These are phyloP conservation scores for Sternotherus odoratus DNA, from an alignment of 2,797 vertebrate species.

Conservation along the genomic window DNA sequence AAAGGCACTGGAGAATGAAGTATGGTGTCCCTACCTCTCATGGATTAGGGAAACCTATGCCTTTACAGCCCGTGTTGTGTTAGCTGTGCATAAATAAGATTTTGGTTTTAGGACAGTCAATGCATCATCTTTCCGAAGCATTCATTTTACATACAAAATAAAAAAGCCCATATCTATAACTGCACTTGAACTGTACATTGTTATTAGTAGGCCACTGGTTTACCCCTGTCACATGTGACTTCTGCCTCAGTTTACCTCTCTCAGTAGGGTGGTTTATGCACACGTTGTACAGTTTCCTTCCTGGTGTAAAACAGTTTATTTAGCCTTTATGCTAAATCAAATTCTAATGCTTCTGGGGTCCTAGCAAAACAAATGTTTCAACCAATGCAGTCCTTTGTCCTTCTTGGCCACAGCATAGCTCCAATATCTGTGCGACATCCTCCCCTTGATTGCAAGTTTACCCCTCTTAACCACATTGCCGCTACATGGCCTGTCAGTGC, in stretches of 20 bases:
- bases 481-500: not conserved
- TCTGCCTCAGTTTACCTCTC: not conserved
- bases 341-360: not conserved
- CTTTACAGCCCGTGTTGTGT: not conserved
- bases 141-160: not conserved
- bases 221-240: not conserved
- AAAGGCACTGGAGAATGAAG: not conserved
- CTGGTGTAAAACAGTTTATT: not conserved
- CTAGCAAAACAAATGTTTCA: not conserved
- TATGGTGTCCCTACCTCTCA: not conserved
- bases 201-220: not conserved
- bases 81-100: not conserved
- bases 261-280: not conserved
- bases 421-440: not conserved
- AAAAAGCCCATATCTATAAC: not conserved
- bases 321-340: not conserved
- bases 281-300: not conserved
- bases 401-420: accelerated
- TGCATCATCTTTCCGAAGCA: not conserved
- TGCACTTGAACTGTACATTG: not conserved
- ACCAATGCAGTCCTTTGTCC: accelerated
- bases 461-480: not conserved
- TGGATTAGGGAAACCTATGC: not conserved
- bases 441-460: not conserved
- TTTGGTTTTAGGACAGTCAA: not conserved